These are phyloP conservation scores for Bos taurus DNA, from an alignment of 2,113 vertebrate genomes.

Conservation along the genomic window ARS-UCD2.0 NC_037349.1:31494001-31494500, in stretches of 20 bases:
- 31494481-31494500: neutral
- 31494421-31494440: neutral
- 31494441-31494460: neutral
- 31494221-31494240: neutral
- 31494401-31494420: neutral
- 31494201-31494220: neutral
- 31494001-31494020: neutral
- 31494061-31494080: slow-evolving; percentile 20
- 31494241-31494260: neutral
- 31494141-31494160: neutral
- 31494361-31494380: neutral
- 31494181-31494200: neutral
- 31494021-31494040: neutral
- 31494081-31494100: neutral
- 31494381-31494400: neutral
- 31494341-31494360: neutral
- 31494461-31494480: neutral
- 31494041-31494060: neutral
- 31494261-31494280: neutral
- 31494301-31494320: neutral
- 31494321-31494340: neutral
- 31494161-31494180: neutral
- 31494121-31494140: neutral
- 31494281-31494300: neutral
- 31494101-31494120: neutral